Percentiles rank a stretch among this genome's conserved stretches.
Conservation (phyloP, 2,113 vertebrate species). For the Carassius auratus region DNA sequence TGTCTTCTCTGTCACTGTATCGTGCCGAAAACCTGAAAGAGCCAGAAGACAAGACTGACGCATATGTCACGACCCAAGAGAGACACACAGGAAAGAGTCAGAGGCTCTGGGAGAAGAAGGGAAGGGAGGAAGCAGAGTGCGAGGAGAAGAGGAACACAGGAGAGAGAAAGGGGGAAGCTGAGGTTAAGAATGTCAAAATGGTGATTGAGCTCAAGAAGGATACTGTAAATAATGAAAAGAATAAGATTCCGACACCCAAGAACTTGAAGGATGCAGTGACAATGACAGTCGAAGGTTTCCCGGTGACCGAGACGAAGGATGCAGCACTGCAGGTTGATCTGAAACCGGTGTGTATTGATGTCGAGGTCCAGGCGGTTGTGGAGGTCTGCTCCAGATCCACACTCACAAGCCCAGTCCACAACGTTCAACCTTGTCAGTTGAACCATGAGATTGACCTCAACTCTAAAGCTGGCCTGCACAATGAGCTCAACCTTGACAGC, state of each 20-base stretch:
- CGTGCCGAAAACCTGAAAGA: not conserved
- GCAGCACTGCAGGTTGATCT: conserved; percentile 47
- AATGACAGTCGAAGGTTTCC: conserved; percentile 70
- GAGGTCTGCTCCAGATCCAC: conserved; percentile 73
- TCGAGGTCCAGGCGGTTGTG: conserved; percentile 82
- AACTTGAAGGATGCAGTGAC: conserved; percentile 64
- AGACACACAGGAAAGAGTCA: conserved; percentile 16
- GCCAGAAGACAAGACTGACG: not conserved
- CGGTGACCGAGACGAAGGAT: not conserved
- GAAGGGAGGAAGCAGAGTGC: conserved; percentile 1
- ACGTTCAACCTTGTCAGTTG: conserved; percentile 50
- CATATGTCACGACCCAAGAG: conserved; percentile 27
- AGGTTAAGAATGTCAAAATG: conserved; percentile 8
- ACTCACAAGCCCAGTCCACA: conserved; percentile 80
- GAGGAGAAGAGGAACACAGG: not conserved
- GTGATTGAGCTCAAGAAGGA: not conserved
- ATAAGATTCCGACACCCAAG: not conserved
- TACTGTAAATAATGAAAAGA: not conserved
- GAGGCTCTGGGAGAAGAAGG: conserved; percentile 48
- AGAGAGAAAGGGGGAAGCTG: not conserved
- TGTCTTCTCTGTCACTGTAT: not conserved
- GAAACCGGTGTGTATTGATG: conserved; percentile 65
- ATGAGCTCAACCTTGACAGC: not conserved
- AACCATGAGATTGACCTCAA: conserved; percentile 57
- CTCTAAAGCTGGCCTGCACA: conserved; percentile 56